Evolutionary conservation across 2,797 vertebrate species (phyloP).

Genomic region (Oryzias sinensis): DNA sequence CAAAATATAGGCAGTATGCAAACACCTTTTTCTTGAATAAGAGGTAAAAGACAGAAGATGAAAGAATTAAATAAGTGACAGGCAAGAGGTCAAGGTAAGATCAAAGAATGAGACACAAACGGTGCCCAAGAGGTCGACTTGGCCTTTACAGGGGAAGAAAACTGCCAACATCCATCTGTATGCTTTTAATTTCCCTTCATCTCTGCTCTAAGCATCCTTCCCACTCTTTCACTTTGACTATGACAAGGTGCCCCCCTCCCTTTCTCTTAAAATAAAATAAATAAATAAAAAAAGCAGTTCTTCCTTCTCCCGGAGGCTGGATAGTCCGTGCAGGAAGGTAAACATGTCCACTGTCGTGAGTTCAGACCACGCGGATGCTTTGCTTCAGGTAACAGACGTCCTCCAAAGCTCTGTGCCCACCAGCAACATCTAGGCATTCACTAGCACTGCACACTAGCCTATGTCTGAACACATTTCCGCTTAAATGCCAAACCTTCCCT

Average conservation of each 20-base stretch:
- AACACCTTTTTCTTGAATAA: no score
- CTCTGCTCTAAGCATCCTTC: constrained; percentile 44
- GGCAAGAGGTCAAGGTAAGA: constrained; percentile 45
- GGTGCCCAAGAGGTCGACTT: constrained; percentile 32
- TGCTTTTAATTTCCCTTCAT: constrained; percentile 51
- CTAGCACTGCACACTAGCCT: constrained; percentile 38
- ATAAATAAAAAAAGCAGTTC: constrained; percentile 32
- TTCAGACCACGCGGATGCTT: constrained; percentile 68
- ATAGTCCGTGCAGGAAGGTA: constrained; percentile 73
- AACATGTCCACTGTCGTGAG: constrained; percentile 80
- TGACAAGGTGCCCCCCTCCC: constrained; percentile 38
- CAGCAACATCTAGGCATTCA: constrained; percentile 63
- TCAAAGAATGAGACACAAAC: constrained; percentile 47
- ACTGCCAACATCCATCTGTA: constrained; percentile 53
- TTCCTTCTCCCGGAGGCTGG: constrained; percentile 55
- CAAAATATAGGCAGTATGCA: not conserved
- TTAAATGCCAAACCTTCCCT: constrained; percentile 45
- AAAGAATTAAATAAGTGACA: constrained; percentile 23
- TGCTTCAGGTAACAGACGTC: constrained; percentile 75
- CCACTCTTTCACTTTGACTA: constrained; percentile 49
- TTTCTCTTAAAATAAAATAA: constrained; percentile 36
- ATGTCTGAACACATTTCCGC: constrained; percentile 67
- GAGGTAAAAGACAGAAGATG: constrained; percentile 28
- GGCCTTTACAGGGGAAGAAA: constrained; percentile 52
- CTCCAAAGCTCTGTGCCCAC: constrained; percentile 67